Base-by-base conservation (phyloP, 2,797 vertebrate species). In the Neostethus bicornis region DNA sequence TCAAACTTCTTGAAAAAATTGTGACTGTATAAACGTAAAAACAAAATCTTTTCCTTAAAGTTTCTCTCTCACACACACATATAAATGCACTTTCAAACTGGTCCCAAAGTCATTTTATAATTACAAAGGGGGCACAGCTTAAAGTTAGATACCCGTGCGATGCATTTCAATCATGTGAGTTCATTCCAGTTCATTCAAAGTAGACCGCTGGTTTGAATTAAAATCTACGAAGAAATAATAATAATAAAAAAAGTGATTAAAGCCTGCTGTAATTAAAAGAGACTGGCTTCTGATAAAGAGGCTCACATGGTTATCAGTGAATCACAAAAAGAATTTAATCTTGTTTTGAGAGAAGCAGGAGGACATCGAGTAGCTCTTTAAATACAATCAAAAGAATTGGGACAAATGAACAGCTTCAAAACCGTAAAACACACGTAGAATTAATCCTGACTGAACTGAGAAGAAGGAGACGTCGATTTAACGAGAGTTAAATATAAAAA, bases 91-190 rank as follows among this genome's bases (percentile, higher is more conserved):
- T 41, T 10, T 46, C 4, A 26, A 37, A 42, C 26, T 48, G 31
- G 23, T n/a, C 37, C 16, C 12, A 2, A 42, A 44, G n/a, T 37
- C 13, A 46, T 31, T 51, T 2, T 11, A 51, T 24, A 43, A 37
- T 44, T 58, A 44, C 28, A 19, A 51, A 32, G 11, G 7, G 24
- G 20, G 17, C n/a, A 17, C 2, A 8, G n/a, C 21, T 51, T 21
- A 34, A 46, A 45, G 13, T 46, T 31, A 16, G 26, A 29, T 20
- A 35, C 10, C 38, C 2, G 10, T 0, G 1, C 12, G 39, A 9
- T 53, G 32, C 11, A 53, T 41, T 38, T 55, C 13, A 67, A 60
- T n/a, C 13, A n/a, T 4, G 13, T 28, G 9, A 47, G 13, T 20
- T 7, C 3, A 34, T n/a, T 45, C 20, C 10, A 7, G 12, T 49